Evolutionary conservation across 2,888 invertebrate species (phyloP).

Genomic region (Itoplectis maculator): DNA sequence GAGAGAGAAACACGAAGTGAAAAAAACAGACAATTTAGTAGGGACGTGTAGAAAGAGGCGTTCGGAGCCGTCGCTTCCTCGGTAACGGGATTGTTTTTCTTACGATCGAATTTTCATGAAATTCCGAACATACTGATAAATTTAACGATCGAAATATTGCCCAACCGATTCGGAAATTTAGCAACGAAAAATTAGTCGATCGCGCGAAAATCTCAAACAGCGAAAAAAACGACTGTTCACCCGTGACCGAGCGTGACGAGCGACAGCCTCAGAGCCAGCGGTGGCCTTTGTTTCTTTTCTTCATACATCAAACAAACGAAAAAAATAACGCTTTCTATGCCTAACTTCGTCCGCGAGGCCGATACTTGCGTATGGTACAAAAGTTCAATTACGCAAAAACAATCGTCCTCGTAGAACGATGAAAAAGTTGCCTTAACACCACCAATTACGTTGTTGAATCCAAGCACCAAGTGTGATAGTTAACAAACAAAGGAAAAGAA

Average conservation of each 20-base stretch:
- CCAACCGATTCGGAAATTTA: background rate
- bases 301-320: conserved; percentile 22
- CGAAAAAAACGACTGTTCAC: conserved; percentile 30
- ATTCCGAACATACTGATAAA: background rate
- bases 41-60: conserved; percentile 23
- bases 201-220: background rate
- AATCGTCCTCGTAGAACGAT: conserved; percentile 11
- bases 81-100: background rate
- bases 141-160: conserved; percentile 5
- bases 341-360: conserved; percentile 10
- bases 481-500: background rate
- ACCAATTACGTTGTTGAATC: conserved; percentile 19
- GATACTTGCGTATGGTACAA: conserved; percentile 13
- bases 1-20: conserved; percentile 35
- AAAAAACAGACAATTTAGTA: conserved; percentile 44
- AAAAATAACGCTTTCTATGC: conserved; percentile 22
- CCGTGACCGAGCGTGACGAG: conserved; percentile 38
- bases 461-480: conserved; percentile 32
- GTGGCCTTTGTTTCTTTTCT: conserved; percentile 59
- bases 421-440: conserved; percentile 39
- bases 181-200: conserved; percentile 26
- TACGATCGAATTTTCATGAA: background rate
- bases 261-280: conserved; percentile 47
- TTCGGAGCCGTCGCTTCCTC: conserved; percentile 11
- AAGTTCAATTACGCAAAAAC: background rate